Percentiles rank a stretch among this genome's conserved stretches.
Conservation (phyloP, 2,797 vertebrate genomes). For the Mormyrops attenuatus region DNA sequence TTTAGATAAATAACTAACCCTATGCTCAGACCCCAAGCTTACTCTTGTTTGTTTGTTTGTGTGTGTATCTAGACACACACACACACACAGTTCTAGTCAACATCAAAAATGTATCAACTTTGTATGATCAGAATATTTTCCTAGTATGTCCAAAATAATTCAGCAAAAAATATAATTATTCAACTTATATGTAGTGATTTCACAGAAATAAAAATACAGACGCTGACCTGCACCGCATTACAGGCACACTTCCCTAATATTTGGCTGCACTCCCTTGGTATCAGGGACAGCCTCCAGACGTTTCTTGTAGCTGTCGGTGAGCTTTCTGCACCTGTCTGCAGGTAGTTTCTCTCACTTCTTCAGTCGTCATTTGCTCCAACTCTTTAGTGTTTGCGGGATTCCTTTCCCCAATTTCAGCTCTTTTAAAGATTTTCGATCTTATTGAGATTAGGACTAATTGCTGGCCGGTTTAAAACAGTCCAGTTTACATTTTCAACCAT, state of each 20-base stretch:
- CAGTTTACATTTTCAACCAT: neutral
- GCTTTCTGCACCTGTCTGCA: neutral
- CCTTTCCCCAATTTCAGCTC: neutral
- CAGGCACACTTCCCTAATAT: neutral
- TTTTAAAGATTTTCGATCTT: neutral
- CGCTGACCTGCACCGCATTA: neutral
- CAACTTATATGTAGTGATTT: neutral
- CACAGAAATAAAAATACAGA: neutral
- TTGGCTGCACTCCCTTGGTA: neutral
- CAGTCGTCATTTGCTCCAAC: neutral
- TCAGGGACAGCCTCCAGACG: neutral
- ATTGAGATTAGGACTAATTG: neutral
- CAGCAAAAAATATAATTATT: neutral
- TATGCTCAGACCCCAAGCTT: neutral
- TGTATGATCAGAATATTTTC: neutral
- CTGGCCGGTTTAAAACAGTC: neutral
- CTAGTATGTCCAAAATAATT: neutral
- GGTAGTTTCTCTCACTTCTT: neutral
- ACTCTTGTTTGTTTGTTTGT: neutral
- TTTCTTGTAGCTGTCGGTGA: neutral
- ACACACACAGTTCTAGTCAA: too few species aligned
- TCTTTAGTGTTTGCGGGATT: neutral
- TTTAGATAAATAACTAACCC: neutral
- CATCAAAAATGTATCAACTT: neutral
- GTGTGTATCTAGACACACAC: neutral